Evolutionary conservation across 2,888 invertebrate genomes (phyloP).

Genomic region (Physocephala rufipes): DNA sequence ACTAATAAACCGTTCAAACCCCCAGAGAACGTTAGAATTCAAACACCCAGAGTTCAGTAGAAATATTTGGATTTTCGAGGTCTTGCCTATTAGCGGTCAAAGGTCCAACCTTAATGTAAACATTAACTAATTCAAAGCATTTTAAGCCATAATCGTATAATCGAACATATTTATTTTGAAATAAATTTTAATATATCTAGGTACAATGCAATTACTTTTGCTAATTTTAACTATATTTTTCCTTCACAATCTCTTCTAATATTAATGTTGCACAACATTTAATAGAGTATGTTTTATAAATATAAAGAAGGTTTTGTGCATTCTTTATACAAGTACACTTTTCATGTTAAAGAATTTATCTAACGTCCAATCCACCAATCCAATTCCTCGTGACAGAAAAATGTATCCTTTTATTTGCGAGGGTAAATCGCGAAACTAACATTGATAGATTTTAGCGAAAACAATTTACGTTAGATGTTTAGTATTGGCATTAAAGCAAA

Average conservation of each 20-base stretch:
- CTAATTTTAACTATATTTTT: conserved; percentile 24
- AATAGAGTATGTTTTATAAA: conserved; percentile 7
- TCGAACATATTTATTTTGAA: conserved; percentile 10
- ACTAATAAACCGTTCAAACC: no score
- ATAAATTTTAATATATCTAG: neutral
- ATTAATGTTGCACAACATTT: conserved; percentile 13
- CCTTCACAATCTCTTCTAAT: conserved; percentile 13
- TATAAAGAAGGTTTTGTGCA: neutral
- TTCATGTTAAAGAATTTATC: neutral
- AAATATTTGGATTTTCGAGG: no score
- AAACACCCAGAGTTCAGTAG: no score
- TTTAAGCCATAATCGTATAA: neutral
- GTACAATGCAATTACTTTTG: conserved; percentile 23
- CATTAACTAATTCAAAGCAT: neutral
- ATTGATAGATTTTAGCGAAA: conserved; percentile 29
- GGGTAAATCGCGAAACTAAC: conserved; percentile 7
- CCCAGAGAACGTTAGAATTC: no score
- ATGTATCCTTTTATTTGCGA: no score
- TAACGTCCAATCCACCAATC: neutral
- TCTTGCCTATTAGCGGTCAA: no score
- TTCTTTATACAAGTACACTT: neutral
- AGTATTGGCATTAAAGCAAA: conserved; percentile 15
- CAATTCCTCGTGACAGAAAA: no score
- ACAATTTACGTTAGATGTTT: conserved; percentile 17
- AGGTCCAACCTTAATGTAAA: no score